Evolutionary conservation across 2,888 invertebrate genomes (phyloP).

Genomic region (Lycaena phlaeas): DNA sequence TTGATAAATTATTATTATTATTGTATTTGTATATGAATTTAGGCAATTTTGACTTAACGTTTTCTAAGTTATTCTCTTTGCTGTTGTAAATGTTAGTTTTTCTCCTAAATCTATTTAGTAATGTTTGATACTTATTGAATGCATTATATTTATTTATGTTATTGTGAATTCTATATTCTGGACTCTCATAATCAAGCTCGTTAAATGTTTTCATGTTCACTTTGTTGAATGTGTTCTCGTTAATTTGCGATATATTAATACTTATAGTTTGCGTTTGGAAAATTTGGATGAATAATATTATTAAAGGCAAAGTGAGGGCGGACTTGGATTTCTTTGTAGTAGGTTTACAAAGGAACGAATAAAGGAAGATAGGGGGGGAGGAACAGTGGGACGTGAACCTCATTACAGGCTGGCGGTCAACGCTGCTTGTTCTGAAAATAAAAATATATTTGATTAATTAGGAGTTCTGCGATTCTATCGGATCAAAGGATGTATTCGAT

Average conservation of each 20-base stretch:
- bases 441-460: no score
- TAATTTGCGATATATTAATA: constrained; percentile 8
- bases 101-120: constrained; percentile 47
- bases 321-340: constrained; percentile 37
- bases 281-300: constrained; percentile 34
- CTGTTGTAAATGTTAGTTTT: constrained; percentile 27
- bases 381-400: constrained; percentile 40
- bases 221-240: neutral
- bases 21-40: constrained; percentile 4
- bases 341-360: constrained; percentile 46
- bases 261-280: constrained; percentile 40
- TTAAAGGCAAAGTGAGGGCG: constrained; percentile 30
- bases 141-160: neutral
- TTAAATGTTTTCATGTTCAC: neutral
- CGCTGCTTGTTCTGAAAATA: constrained; percentile 25
- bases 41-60: constrained; percentile 1
- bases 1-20: neutral
- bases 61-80: constrained; percentile 18
- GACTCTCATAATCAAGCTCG: neutral
- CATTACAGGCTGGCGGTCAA: constrained; percentile 45
- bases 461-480: no score
- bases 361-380: constrained; percentile 38
- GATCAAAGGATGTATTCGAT: no score
- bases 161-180: neutral
- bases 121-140: constrained; percentile 32